A percentile compares a stretch with the other conserved stretches of the same genome.
phyloP scores from a whole-genome alignment of 1,140 invertebrate species.

The Hylaeus anthracinus region DNA sequence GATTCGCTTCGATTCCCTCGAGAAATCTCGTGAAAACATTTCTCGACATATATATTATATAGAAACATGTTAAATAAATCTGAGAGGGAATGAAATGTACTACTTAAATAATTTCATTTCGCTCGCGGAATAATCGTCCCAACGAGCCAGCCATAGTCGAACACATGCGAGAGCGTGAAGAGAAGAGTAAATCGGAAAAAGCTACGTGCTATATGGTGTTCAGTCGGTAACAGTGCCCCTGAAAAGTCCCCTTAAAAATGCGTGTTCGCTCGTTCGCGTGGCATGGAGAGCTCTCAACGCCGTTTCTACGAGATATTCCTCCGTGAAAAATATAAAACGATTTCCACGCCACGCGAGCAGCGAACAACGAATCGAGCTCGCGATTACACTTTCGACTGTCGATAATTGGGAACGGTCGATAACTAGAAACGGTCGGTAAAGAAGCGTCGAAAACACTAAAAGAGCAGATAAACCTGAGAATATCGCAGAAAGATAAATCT shows the following conservation, averaged over 20 bases:
- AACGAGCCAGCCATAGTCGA: too few species aligned
- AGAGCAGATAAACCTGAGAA: background rate
- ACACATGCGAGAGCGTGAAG: slow-evolving; percentile 31
- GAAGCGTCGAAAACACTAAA: background rate
- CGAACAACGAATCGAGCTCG: background rate
- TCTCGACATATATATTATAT: too few species aligned
- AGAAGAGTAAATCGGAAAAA: slow-evolving; percentile 38
- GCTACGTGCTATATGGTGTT: slow-evolving; percentile 4
- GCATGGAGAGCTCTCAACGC: background rate
- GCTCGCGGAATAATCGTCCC: too few species aligned
- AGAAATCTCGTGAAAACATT: too few species aligned
- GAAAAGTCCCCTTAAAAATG: background rate
- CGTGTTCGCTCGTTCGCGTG: background rate
- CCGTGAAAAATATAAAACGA: too few species aligned
- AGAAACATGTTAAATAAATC: too few species aligned
- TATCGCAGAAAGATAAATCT: background rate
- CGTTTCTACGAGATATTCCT: background rate
- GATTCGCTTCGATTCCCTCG: too few species aligned
- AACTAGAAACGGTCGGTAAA: background rate
- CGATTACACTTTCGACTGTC: background rate
- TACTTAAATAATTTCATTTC: too few species aligned
- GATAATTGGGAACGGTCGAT: too few species aligned
- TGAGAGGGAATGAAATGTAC: too few species aligned
- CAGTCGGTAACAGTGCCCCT: background rate
- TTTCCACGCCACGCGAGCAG: background rate